Evolutionary conservation across 2,888 invertebrate species (phyloP).

Genomic region (Limenitis camilla): DNA sequence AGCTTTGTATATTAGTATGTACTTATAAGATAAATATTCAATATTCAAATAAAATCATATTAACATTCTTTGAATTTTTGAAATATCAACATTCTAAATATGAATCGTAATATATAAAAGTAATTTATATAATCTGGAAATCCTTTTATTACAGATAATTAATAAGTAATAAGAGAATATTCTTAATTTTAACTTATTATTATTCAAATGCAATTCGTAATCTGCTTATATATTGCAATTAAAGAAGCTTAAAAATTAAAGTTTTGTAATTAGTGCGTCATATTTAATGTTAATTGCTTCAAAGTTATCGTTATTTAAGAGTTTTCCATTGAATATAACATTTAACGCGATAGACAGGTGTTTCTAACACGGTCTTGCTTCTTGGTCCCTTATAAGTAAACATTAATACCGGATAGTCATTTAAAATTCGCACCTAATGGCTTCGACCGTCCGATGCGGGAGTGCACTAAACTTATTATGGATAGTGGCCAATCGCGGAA

Average conservation of each 20-base stretch:
- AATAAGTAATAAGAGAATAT: too few relatives aligned
- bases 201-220: slow-evolving; percentile 14
- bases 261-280: background rate
- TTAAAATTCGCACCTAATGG: slow-evolving; percentile 11
- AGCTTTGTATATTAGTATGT: too few relatives aligned
- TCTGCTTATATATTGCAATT: background rate
- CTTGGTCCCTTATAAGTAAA: slow-evolving; percentile 19
- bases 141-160: too few relatives aligned
- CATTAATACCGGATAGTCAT: slow-evolving; percentile 16
- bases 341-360: slow-evolving; percentile 68
- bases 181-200: slow-evolving; percentile 4
- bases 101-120: too few relatives aligned
- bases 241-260: background rate
- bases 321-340: too few relatives aligned
- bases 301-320: too few relatives aligned
- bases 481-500: background rate
- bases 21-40: too few relatives aligned
- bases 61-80: too few relatives aligned
- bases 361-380: slow-evolving; percentile 43
- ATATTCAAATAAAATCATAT: too few relatives aligned
- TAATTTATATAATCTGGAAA: too few relatives aligned
- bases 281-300: background rate
- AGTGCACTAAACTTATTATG: slow-evolving; percentile 4
- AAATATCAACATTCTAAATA: too few relatives aligned
- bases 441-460: slow-evolving; percentile 8